Conservation (phyloP, 2,888 invertebrate genomes). For the Trilocha varians region DNA sequence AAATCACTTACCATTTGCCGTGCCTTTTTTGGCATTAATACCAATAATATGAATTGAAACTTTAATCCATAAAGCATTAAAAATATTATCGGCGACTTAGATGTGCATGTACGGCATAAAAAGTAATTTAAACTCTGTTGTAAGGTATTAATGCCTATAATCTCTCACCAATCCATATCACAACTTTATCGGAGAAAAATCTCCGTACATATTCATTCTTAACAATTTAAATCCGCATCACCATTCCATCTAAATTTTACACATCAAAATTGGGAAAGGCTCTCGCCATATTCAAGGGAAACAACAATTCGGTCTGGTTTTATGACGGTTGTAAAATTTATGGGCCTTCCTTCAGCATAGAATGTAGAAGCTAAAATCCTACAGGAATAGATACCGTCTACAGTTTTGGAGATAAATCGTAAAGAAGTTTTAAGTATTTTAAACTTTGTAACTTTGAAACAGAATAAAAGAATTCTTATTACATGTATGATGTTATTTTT, state of each 20-base stretch:
- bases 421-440: not conserved
- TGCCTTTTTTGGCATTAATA: no score
- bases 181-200: not conserved
- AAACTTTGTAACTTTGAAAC: not conserved
- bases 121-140: no score
- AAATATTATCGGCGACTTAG: no score
- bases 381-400: not conserved
- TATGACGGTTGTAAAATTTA: not conserved
- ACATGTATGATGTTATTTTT: no score
- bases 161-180: no score
- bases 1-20: no score
- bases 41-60: no score
- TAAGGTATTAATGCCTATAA: no score
- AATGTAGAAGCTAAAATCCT: not conserved
- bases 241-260: not conserved
- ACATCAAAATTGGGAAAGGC: not conserved
- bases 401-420: not conserved
- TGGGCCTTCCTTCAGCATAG: not conserved
- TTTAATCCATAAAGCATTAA: no score
- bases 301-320: not conserved
- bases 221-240: not conserved
- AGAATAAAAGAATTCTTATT: no score
- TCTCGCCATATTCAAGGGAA: not conserved
- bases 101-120: no score
- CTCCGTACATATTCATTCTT: not conserved